Conservation (phyloP, 2,797 vertebrate species). For the Loriculus beryllinus region DNA sequence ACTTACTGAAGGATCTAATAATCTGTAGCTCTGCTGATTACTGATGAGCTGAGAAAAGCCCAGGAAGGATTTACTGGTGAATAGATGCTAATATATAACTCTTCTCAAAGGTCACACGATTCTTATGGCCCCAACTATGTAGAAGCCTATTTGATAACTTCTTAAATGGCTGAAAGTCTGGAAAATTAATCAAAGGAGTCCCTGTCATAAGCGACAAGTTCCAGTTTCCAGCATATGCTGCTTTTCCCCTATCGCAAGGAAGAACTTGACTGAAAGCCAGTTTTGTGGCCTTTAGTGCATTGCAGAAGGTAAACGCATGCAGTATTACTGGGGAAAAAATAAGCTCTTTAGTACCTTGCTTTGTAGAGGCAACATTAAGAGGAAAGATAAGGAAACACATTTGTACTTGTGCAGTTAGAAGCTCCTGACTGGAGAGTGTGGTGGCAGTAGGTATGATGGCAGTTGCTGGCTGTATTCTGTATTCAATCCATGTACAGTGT, state of each 20-base stretch:
- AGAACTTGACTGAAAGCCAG: not conserved
- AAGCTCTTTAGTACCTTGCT: not conserved
- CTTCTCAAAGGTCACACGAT: not conserved
- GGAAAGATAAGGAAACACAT: not conserved
- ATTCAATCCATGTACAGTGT: not conserved
- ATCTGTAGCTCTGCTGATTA: not conserved
- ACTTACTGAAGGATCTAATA: not conserved
- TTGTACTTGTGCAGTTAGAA: not conserved
- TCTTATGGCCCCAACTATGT: not conserved
- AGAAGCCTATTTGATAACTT: not conserved
- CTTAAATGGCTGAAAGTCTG: not conserved
- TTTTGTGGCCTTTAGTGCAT: not conserved
- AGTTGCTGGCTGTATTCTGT: not conserved
- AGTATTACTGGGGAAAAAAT: fast-evolving
- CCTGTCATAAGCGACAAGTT: not conserved
- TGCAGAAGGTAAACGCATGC: not conserved
- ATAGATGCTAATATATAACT: not conserved
- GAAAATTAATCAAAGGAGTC: not conserved
- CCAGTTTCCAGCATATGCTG: not conserved
- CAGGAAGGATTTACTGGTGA: not conserved
- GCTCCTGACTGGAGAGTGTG: not conserved
- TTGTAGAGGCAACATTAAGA: not conserved
- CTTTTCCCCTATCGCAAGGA: not conserved
- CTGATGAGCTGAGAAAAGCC: not conserved
- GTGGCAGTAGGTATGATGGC: not conserved